Conservation (phyloP, 1,140 invertebrate genomes). For the Zaprionus ornatus region DNA sequence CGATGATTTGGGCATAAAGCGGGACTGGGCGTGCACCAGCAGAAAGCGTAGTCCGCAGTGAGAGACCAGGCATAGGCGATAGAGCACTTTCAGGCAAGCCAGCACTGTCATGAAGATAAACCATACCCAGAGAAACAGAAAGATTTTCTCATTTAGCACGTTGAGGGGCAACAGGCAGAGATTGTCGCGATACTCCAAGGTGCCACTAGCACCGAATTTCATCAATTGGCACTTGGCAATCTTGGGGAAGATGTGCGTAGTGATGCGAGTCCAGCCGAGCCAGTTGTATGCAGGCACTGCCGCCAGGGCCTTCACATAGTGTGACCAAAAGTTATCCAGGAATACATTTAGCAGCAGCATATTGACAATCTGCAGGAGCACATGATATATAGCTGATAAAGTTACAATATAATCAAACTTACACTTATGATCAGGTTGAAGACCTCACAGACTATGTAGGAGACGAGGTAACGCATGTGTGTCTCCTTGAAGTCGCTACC, state of each 20-base stretch:
- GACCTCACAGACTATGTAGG: constrained; percentile 89
- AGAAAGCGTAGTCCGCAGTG: constrained; percentile 66
- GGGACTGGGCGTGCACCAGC: constrained; percentile 85
- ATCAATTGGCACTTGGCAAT: constrained; percentile 91
- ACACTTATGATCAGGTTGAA: constrained; percentile 89
- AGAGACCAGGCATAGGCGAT: constrained; percentile 79
- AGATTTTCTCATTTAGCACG: constrained; percentile 92
- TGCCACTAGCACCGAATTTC: constrained; percentile 87
- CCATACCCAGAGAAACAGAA: constrained; percentile 93
- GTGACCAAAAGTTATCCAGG: constrained; percentile 89
- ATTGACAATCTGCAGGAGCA: constrained; percentile 84
- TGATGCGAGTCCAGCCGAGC: constrained; percentile 85
- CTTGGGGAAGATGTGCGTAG: constrained; percentile 88
- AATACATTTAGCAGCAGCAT: constrained; percentile 89
- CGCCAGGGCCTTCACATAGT: constrained; percentile 87
- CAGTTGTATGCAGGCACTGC: constrained; percentile 83
- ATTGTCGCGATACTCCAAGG: constrained; percentile 86
- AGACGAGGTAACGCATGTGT: constrained; percentile 88
- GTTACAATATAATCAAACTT: constrained; percentile 62
- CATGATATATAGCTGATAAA: neutral
- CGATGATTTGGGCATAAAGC: constrained; percentile 49
- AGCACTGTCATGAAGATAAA: constrained; percentile 88
- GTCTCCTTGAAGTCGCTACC: constrained; percentile 85
- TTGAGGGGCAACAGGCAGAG: constrained; percentile 91
- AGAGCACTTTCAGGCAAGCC: constrained; percentile 87